Evolutionary conservation across 2,797 vertebrate species (phyloP), one percentile per base, ranked within the genome.

Genomic region (Mormyrus hasselquistii): DNA sequence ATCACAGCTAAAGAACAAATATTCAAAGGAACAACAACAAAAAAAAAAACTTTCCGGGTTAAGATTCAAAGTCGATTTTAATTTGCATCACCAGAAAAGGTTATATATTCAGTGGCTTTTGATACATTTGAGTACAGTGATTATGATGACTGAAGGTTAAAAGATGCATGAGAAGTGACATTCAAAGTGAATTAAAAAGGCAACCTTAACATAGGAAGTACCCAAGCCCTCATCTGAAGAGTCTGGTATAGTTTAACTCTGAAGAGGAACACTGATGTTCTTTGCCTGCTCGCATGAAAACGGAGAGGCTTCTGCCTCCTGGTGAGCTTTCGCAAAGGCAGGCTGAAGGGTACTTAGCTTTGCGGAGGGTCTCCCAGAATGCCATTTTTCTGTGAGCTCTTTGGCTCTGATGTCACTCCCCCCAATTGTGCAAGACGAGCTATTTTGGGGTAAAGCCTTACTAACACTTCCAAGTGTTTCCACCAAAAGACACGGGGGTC

Each of bases 21-120:
- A 82, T n/a, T 82, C 16, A 82, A 83, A 50, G 7, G 14, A 83
- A 9, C 19, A 83, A 9, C 19, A 83, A 76, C 34, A 41, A 41
- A n/a, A 83, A 16, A 9, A 84, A 22, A 85, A 22, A 14, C 47
- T 25, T 9, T 19, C 19, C 0, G 44, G 14, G 22, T 50, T 85
- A 22, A 25, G n/a, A 85, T 82, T 85, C 22, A 47, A 52, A 85
- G 82, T 5, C 12, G 1, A 84, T 85, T 85, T 85, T 85, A 85
- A 85, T 85, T 85, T 85, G 50, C 83, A 85, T 50, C 83, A 85
- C 49, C 49, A 85, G 44, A 85, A 52, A 50, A 52, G 83, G 41
- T 85, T 82, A 44, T 41, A 52, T 50, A 49, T 50, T 85, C 47
- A 85, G 49, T 29, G 22, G 83, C 19, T 25, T 52, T 29, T 85